A percentile compares a stretch with the other conserved stretches of the same genome.
Conservation (phyloP, 1,140 invertebrate species). For the Drosophila mayri region DNA sequence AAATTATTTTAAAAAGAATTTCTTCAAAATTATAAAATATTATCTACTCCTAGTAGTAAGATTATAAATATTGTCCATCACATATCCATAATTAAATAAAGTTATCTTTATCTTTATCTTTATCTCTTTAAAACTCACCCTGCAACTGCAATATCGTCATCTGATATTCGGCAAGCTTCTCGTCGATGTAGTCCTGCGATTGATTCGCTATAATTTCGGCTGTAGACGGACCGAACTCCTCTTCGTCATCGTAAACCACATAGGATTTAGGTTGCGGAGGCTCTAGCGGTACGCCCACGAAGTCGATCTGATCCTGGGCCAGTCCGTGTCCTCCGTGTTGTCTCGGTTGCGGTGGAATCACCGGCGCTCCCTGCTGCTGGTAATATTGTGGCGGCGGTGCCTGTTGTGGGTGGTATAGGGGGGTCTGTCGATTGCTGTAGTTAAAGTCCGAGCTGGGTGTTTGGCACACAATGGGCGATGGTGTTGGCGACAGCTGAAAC, state of each 20-base stretch:
- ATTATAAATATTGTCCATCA: no score
- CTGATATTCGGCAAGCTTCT: slow-evolving; percentile 96
- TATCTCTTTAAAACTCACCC: slow-evolving; percentile 87
- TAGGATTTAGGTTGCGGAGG: slow-evolving; percentile 87
- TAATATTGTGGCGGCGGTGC: slow-evolving; percentile 58
- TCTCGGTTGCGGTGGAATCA: slow-evolving; percentile 72
- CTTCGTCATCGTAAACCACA: slow-evolving; percentile 88
- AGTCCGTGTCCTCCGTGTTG: slow-evolving; percentile 73
- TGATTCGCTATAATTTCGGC: slow-evolving; percentile 96
- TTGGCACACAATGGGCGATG: slow-evolving; percentile 83
- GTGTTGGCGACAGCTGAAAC: slow-evolving; percentile 82
- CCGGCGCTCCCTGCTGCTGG: slow-evolving; percentile 59
- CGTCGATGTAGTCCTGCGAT: slow-evolving; percentile 97
- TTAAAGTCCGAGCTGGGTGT: slow-evolving; percentile 79
- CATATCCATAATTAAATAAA: neutral
- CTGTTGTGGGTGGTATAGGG: slow-evolving; percentile 59
- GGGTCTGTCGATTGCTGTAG: slow-evolving; percentile 80
- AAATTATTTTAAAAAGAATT: no score
- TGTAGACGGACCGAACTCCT: slow-evolving; percentile 91
- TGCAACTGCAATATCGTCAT: slow-evolving; percentile 95
- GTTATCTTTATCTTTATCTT: no score
- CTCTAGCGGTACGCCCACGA: slow-evolving; percentile 89
- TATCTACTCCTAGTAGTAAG: no score
- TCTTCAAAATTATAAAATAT: no score
- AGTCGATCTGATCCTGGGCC: slow-evolving; percentile 77